These are phyloP conservation scores for Eupithecia inturbata DNA, from an alignment of 2,888 invertebrate genomes.

Conservation along the genomic window DNA sequence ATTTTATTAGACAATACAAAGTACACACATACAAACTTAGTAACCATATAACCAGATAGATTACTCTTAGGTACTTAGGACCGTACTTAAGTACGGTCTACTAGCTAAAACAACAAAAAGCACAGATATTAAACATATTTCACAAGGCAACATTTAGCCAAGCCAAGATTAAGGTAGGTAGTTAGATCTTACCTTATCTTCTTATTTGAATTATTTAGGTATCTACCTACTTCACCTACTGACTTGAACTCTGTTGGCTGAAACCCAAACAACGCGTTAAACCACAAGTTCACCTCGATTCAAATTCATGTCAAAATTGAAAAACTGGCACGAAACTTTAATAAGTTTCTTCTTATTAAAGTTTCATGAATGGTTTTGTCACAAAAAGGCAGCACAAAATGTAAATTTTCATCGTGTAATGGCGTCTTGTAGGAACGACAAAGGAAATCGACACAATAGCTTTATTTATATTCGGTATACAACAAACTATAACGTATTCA, in stretches of 20 bases:
- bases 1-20: too few species aligned
- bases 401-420: constrained; percentile 5
- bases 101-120: too few species aligned
- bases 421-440: constrained; percentile 16
- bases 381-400: constrained; percentile 17
- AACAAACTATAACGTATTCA: constrained; percentile 24
- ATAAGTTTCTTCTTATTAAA: constrained; percentile 8
- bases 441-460: constrained; percentile 28
- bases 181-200: too few species aligned
- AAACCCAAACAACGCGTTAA: background rate
- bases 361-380: background rate
- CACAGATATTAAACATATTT: too few species aligned
- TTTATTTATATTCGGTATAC: constrained; percentile 24
- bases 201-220: too few species aligned
- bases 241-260: background rate
- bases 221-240: background rate
- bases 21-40: too few species aligned
- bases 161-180: too few species aligned
- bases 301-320: background rate
- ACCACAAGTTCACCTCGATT: background rate
- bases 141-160: too few species aligned
- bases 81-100: too few species aligned
- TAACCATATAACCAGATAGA: too few species aligned
- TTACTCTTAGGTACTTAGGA: too few species aligned
- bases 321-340: background rate